A percentile compares a stretch with the other conserved stretches of the same genome.
These are phyloP conservation scores for Galeruca laticollis DNA, from an alignment of 2,888 invertebrate species.

Conservation along the genomic window DNA sequence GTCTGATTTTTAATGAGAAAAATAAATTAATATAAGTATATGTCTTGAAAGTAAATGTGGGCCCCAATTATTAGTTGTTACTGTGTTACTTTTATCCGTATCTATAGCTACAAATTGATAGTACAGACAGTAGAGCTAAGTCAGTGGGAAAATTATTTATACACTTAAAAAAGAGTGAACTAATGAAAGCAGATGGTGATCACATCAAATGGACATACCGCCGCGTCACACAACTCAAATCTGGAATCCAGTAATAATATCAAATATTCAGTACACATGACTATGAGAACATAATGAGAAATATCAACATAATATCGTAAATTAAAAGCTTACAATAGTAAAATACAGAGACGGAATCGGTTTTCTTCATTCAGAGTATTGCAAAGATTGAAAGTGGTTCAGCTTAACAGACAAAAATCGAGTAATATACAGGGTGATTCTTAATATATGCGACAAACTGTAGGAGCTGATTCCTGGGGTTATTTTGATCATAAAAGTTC, in stretches of 20 bases:
- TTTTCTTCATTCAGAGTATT: no score
- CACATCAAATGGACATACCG: constrained; percentile 36
- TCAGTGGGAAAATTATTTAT: constrained; percentile 33
- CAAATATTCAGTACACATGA: constrained; percentile 35
- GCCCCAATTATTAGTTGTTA: no score
- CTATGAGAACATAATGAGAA: constrained; percentile 39
- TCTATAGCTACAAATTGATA: no score
- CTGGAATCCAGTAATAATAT: constrained; percentile 40
- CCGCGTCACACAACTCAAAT: constrained; percentile 32
- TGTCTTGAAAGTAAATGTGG: no score
- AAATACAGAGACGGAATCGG: not conserved
- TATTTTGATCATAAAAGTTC: no score
- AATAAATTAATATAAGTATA: no score
- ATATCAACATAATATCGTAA: constrained; percentile 7
- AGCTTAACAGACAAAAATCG: not conserved
- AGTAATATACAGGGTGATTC: no score
- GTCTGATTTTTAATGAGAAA: no score
- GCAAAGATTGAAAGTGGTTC: not conserved
- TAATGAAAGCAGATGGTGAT: constrained; percentile 42
- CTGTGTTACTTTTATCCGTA: no score
- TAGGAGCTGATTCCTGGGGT: no score
- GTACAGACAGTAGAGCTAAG: not conserved
- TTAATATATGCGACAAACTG: no score
- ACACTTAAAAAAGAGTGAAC: constrained; percentile 32
- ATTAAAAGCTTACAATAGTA: not conserved